phyloP scores from a whole-genome alignment of 2,888 invertebrate species.

The Leptopilina myrica region DNA sequence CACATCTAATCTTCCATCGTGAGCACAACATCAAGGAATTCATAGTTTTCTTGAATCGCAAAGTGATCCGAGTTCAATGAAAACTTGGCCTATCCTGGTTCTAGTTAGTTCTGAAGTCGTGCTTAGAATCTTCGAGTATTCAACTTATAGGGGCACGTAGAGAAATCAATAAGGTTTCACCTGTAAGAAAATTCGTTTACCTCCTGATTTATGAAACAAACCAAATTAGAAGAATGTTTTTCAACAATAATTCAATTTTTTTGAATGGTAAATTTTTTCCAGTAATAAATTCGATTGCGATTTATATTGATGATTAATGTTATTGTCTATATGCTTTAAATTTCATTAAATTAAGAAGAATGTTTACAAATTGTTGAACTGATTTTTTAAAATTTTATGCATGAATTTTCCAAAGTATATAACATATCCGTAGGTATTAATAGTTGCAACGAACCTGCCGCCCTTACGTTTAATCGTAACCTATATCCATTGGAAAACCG shows the following conservation, averaged over 20 bases:
- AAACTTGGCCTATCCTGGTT: slow-evolving; percentile 28
- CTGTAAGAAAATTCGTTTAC: slow-evolving; percentile 13
- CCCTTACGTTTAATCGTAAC: slow-evolving; percentile 40
- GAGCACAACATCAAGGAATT: neutral
- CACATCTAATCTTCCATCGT: slow-evolving; percentile 5
- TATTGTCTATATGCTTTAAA: too few species aligned
- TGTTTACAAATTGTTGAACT: too few species aligned
- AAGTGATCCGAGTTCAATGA: slow-evolving; percentile 37
- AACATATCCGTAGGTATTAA: neutral
- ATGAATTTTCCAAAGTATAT: neutral
- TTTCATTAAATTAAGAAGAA: too few species aligned
- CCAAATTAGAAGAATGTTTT: neutral
- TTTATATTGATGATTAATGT: too few species aligned
- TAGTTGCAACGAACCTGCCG: neutral
- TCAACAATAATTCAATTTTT: neutral
- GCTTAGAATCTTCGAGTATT: slow-evolving; percentile 18
- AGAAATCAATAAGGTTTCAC: slow-evolving; percentile 14
- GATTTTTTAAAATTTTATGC: neutral
- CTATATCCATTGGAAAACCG: neutral
- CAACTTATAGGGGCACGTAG: slow-evolving; percentile 18
- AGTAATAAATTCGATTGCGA: too few species aligned
- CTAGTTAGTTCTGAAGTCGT: slow-evolving; percentile 32
- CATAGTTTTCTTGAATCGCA: neutral
- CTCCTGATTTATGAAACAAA: slow-evolving; percentile 7
- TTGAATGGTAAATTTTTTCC: too few species aligned